Conservation (phyloP, 1,140 invertebrate genomes). For the Scaptodrosophila lebanonensis region DNA sequence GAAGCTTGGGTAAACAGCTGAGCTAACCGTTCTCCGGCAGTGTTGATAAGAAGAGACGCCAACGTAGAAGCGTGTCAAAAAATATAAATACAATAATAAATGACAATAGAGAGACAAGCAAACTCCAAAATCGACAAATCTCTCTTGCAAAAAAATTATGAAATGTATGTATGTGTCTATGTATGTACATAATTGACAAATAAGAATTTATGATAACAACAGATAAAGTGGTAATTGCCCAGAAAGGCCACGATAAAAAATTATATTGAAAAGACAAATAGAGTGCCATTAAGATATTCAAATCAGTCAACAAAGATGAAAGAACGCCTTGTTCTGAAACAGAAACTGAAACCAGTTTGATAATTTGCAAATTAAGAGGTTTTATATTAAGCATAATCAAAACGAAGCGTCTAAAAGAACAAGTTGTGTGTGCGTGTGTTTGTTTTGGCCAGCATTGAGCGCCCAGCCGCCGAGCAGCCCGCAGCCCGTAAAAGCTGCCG, state of each 20-base stretch:
- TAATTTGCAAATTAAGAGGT: conserved; percentile 16
- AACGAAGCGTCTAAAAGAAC: conserved; percentile 22
- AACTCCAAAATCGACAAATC: too few relatives aligned
- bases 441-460: conserved; percentile 6
- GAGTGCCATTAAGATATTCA: too few relatives aligned
- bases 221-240: too few relatives aligned
- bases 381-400: conserved; percentile 19
- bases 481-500: conserved; percentile 18
- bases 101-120: too few relatives aligned
- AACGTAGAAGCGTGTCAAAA: conserved; percentile 7
- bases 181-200: not conserved
- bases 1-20: conserved; percentile 18
- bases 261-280: too few relatives aligned
- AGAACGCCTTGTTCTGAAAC: not conserved
- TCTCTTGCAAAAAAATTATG: too few relatives aligned
- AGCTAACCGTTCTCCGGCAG: conserved; percentile 22
- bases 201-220: not conserved
- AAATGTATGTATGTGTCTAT: too few relatives aligned
- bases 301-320: too few relatives aligned
- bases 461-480: conserved; percentile 4
- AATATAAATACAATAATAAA: too few relatives aligned
- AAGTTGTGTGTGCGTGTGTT: conserved; percentile 29
- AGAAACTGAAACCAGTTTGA: not conserved
- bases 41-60: too few relatives aligned
- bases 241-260: too few relatives aligned